These are phyloP conservation scores for Orthonychiurus folsomi DNA, from an alignment of 2,888 invertebrate species.

Conservation along the genomic window DNA sequence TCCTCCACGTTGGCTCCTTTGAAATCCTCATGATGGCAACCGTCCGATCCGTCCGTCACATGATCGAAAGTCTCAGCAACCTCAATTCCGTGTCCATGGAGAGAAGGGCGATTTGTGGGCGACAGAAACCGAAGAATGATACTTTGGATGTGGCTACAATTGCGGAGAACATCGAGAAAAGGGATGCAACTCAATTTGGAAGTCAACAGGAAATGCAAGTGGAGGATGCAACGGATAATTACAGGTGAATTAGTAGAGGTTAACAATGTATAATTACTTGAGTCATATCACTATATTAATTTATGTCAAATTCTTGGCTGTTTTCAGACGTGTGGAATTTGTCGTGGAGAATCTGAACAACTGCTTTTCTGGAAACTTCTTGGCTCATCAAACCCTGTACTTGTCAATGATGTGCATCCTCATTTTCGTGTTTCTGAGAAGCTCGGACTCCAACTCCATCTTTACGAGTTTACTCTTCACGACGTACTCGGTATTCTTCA, in stretches of 20 bases:
- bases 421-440: constrained; percentile 37
- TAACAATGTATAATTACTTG: too few relatives aligned
- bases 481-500: constrained; percentile 38
- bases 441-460: constrained; percentile 30
- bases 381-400: constrained; percentile 39
- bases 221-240: constrained; percentile 13
- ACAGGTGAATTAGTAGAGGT: constrained; percentile 15
- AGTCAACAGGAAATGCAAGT: constrained; percentile 37
- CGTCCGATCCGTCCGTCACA: constrained; percentile 36
- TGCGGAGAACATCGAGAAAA: constrained; percentile 39
- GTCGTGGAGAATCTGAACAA: constrained; percentile 38
- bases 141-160: constrained; percentile 39
- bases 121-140: constrained; percentile 39
- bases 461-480: constrained; percentile 37
- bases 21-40: constrained; percentile 39
- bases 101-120: constrained; percentile 35
- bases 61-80: constrained; percentile 34
- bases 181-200: constrained; percentile 38
- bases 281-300: not conserved
- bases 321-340: constrained; percentile 32
- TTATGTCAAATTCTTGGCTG: not conserved
- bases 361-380: constrained; percentile 36
- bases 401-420: constrained; percentile 39
- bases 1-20: constrained; percentile 32
- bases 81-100: constrained; percentile 36